Conservation (phyloP, 1,140 invertebrate genomes). For the Eubasilissa regina region DNA sequence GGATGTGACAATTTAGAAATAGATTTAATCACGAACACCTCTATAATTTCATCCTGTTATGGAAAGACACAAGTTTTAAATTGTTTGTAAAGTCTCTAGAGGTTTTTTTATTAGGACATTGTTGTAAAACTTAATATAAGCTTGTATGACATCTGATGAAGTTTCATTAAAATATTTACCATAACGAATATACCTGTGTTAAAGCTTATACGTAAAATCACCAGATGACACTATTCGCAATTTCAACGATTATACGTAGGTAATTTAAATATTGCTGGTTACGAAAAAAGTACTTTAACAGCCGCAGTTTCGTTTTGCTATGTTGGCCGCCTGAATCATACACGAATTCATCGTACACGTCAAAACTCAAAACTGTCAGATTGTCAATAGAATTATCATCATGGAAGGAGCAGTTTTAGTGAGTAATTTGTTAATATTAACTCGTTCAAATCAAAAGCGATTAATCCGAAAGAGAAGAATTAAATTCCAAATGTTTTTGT, state of each 20-base stretch:
- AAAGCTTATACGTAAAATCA: neutral
- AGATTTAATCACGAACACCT: too few relatives aligned
- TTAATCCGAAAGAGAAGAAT: too few relatives aligned
- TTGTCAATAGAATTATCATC: conserved; percentile 19
- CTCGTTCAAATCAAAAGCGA: too few relatives aligned
- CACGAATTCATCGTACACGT: conserved; percentile 39
- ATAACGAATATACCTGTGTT: neutral
- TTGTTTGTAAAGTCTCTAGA: too few relatives aligned
- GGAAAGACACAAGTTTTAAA: too few relatives aligned
- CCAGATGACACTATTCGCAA: neutral
- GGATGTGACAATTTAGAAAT: too few relatives aligned
- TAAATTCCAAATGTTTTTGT: too few relatives aligned
- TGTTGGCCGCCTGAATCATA: conserved; percentile 23
- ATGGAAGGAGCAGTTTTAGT: conserved; percentile 50
- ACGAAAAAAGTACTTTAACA: neutral
- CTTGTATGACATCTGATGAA: neutral
- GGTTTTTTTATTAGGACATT: too few relatives aligned
- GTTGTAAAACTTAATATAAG: neutral
- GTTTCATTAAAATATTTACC: neutral
- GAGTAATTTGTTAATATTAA: conserved; percentile 17
- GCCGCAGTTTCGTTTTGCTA: conserved; percentile 9
- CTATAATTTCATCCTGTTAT: too few relatives aligned
- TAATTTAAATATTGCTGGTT: conserved; percentile 1
- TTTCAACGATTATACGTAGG: neutral
- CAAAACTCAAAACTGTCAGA: conserved; percentile 52